Evolutionary conservation across 2,797 vertebrate species (phyloP), one percentile per base, ranked within the genome.

Genomic region (Dermochelys coriacea): DNA sequence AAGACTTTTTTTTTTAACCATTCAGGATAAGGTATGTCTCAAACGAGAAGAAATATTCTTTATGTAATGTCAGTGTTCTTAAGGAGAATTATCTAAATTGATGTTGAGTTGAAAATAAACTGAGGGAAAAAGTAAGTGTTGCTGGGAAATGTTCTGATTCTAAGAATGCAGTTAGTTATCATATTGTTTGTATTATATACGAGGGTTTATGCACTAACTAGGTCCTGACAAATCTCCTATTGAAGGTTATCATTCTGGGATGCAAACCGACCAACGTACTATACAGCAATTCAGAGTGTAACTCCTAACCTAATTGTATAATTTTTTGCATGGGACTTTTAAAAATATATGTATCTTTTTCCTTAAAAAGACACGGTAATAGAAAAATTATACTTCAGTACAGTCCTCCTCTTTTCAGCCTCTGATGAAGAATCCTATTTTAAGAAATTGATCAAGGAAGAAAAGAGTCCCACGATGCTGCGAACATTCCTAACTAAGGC

Each of bases 331-430:
- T 98, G 98, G 97, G 90, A 98, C 97, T 93, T 98, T 98, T 96
- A 96, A 97, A 96, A 96, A 96, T 97, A 97, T 95, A 95, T 97
- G 96, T 97, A 95, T 96, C 91, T 97, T 97, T 98, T 96, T 98
- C 97, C 97, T 97, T 86, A 97, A 98, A 96, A 97, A 97, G 95
- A 97, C 88, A 97, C 84, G 93, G 93, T 98, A 98, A 99, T 99
- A 99, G 99, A 99, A 99, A 98, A 99, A 99, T 97, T 98, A 98
- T 99, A 99, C 99, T 98, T 99, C 99, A 99, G 99, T 99, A 98
- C 97, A 99, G 98, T 99, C 99, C 98, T 99, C 99, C 99, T 99
- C 99, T 99, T 99, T 99, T 98, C 99, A 99, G 98, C 99, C 99
- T 98, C 98, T 99, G 99, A 99, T 99, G 99, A 99, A 99, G 99